A percentile compares a stretch with the other conserved stretches of the same genome.
Conservation (phyloP, 2,888 invertebrate species). For the Xanthorhoe designata region DNA sequence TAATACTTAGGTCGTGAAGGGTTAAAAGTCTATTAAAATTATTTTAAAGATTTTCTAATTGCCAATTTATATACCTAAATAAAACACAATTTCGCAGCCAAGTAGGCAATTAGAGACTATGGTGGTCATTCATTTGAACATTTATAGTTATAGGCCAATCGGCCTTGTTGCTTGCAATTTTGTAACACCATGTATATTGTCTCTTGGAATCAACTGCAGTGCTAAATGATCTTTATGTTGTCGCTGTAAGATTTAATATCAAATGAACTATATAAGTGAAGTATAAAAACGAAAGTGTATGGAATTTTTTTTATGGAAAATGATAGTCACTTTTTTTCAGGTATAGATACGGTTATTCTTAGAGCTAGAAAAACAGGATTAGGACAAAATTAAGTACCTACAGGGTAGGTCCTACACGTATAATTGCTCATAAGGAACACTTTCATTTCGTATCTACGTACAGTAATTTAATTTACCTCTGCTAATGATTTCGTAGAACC, state of each 20-base stretch:
- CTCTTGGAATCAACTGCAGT: not conserved
- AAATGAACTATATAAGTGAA: not conserved
- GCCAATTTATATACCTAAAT: slow-evolving; percentile 7
- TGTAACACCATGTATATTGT: slow-evolving; percentile 17
- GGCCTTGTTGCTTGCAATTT: slow-evolving; percentile 48
- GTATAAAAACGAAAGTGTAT: not conserved
- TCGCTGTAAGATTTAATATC: not conserved
- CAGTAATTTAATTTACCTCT: not conserved
- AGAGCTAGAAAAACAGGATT: too few species aligned
- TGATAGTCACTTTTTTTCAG: not conserved
- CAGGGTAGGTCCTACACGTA: too few species aligned
- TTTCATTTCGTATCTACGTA: not conserved
- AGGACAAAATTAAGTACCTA: too few species aligned
- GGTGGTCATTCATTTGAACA: slow-evolving; percentile 46
- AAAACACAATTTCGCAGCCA: slow-evolving; percentile 10
- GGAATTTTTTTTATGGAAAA: not conserved
- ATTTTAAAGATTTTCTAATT: not conserved
- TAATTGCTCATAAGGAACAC: not conserved
- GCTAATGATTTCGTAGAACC: slow-evolving; percentile 17
- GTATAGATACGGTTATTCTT: too few species aligned
- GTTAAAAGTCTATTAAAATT: not conserved
- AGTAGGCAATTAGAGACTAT: slow-evolving; percentile 40
- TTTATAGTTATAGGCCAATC: slow-evolving; percentile 46
- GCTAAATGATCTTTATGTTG: not conserved
- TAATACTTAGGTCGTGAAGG: not conserved